A percentile compares a stretch with the other conserved stretches of the same genome.
These are phyloP conservation scores for Coryphaenoides rupestris DNA, from an alignment of 2,113 vertebrate genomes.

Conservation along the genomic window DNA sequence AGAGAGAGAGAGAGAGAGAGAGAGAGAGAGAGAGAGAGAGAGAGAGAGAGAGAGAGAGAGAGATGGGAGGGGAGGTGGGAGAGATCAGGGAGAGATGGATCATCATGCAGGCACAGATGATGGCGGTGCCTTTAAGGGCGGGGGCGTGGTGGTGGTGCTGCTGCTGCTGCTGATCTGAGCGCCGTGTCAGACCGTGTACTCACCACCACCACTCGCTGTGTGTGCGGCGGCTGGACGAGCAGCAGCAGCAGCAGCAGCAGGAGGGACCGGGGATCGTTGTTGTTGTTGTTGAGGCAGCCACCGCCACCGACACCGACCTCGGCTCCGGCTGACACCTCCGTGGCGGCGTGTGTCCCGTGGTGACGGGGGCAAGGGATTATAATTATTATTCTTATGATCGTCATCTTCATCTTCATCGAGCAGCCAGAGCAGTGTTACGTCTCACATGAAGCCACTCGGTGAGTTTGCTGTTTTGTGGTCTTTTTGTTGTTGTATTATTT, in stretches of 20 bases:
- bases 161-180: slow-evolving; percentile 50
- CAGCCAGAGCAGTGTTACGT: slow-evolving; percentile 42
- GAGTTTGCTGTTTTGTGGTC: slow-evolving; percentile 24
- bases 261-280: too few relatives aligned
- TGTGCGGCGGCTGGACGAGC: slow-evolving; percentile 51
- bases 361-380: slow-evolving; percentile 61
- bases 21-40: not conserved
- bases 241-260: too few relatives aligned
- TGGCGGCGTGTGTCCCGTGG: not conserved
- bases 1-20: slow-evolving; percentile 2
- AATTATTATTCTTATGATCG: too few relatives aligned
- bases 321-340: slow-evolving; percentile 14
- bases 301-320: slow-evolving; percentile 19
- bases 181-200: slow-evolving; percentile 48
- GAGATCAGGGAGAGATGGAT: not conserved
- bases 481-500: not conserved
- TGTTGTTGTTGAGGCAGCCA: slow-evolving; percentile 9
- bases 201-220: slow-evolving; percentile 39
- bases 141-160: slow-evolving; percentile 57
- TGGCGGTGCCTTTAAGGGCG: slow-evolving; percentile 64
- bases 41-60: not conserved
- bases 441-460: slow-evolving; percentile 47
- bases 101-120: not conserved
- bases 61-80: not conserved
- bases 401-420: too few relatives aligned